Percentiles rank a stretch among this genome's conserved stretches.
phyloP scores from a whole-genome alignment of 2,113 vertebrate species.

The Stigmatopora argus region DNA sequence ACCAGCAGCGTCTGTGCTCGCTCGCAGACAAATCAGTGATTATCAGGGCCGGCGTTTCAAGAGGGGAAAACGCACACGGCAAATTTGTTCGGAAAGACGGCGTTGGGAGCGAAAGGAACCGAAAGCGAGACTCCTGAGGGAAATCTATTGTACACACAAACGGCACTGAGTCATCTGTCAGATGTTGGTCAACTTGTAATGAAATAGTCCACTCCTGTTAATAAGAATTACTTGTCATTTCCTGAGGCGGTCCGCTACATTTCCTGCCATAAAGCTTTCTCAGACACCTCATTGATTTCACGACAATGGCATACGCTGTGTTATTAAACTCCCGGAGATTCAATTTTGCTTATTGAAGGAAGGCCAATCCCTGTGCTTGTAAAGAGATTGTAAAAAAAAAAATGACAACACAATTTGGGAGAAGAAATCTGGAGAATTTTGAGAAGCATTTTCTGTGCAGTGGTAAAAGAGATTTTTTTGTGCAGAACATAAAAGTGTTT shows the following conservation, averaged over 20 bases:
- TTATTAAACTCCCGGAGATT: background rate
- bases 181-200: background rate
- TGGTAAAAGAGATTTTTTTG: too few species aligned
- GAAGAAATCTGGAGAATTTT: background rate
- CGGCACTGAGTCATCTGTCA: background rate
- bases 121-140: background rate
- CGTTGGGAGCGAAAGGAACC: background rate
- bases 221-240: constrained; percentile 10
- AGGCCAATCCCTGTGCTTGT: background rate
- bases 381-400: background rate
- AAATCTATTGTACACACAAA: constrained; percentile 1
- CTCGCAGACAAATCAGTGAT: constrained; percentile 17
- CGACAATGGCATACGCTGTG: background rate
- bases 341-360: constrained; percentile 5
- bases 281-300: constrained; percentile 4
- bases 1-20: constrained; percentile 18
- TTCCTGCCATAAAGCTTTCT: constrained; percentile 6
- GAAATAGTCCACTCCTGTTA: constrained; percentile 1
- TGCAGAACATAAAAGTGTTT: too few species aligned
- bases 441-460: too few species aligned
- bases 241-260: constrained; percentile 1
- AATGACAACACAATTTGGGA: background rate
- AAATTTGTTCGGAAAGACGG: constrained; percentile 5
- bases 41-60: constrained; percentile 27
- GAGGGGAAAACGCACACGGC: background rate